These are phyloP conservation scores for Myrmecophaga tridactyla DNA, from an alignment of 2,113 vertebrate genomes.

Conservation along the genomic window DNA sequence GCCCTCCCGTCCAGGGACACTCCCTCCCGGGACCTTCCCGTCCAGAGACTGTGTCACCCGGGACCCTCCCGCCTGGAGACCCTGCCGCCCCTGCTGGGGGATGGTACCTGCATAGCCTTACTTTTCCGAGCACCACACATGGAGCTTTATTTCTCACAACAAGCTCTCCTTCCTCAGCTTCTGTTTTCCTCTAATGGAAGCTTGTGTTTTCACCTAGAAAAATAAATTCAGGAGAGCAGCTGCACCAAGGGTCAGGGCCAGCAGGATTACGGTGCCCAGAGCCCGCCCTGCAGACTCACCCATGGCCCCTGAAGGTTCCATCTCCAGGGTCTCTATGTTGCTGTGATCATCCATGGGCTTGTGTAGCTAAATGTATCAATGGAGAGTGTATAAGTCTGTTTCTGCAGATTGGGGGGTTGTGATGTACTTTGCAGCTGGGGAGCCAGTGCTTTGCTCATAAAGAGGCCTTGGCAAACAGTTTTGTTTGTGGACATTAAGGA, in stretches of 20 bases:
- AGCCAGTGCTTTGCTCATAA: rapidly evolving
- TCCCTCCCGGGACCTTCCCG: too few species aligned
- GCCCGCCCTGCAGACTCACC: too few species aligned
- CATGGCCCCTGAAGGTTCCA: neutral
- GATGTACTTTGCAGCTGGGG: rapidly evolving
- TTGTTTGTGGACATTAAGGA: neutral
- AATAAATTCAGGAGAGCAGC: neutral
- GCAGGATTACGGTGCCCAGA: neutral
- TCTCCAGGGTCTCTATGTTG: neutral
- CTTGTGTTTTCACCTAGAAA: neutral
- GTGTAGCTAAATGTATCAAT: rapidly evolving
- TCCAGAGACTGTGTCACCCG: too few species aligned
- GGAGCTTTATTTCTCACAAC: neutral
- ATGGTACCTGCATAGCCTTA: rapidly evolving
- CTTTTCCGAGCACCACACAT: neutral
- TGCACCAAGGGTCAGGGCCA: too few species aligned
- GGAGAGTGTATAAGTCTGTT: rapidly evolving
- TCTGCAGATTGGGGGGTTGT: rapidly evolving
- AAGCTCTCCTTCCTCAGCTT: too few species aligned
- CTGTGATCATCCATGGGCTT: neutral
- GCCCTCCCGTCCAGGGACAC: too few species aligned
- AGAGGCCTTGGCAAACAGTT: rapidly evolving
- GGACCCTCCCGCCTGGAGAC: neutral
- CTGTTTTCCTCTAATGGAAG: neutral
- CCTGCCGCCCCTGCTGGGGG: neutral